Percentiles rank a stretch among this genome's conserved stretches.
phyloP scores from a whole-genome alignment of 2,888 invertebrate genomes.

The Apodemia hepburni region DNA sequence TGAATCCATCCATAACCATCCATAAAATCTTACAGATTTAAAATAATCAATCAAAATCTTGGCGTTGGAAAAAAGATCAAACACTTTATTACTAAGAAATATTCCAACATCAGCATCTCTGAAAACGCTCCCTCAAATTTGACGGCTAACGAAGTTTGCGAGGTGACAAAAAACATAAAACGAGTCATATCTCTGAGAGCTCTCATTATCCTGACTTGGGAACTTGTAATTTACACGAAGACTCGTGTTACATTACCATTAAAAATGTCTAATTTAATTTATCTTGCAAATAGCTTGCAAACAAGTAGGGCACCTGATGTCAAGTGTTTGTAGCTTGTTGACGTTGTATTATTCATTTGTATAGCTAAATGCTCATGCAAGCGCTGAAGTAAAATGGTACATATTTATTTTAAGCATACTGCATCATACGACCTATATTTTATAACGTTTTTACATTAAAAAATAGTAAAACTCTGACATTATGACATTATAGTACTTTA shows the following conservation, averaged over 20 bases:
- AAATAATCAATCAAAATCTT: conserved; percentile 8
- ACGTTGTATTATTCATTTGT: not conserved
- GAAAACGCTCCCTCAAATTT: conserved; percentile 2
- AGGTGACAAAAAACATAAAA: conserved; percentile 13
- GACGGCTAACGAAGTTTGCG: conserved; percentile 4
- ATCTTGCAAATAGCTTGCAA: not conserved
- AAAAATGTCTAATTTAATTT: conserved; percentile 7
- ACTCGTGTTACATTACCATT: not conserved
- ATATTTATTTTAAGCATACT: not conserved
- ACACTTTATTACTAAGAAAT: not conserved
- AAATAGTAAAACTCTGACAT: too few relatives aligned
- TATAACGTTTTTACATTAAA: not conserved
- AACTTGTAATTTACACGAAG: conserved; percentile 6
- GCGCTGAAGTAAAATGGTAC: conserved; percentile 1
- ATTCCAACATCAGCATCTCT: conserved; percentile 3
- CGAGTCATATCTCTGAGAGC: conserved; percentile 9
- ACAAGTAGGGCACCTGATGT: not conserved
- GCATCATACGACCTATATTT: not conserved
- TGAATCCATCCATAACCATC: not conserved
- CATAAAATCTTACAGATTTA: not conserved
- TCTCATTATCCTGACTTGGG: conserved; percentile 10
- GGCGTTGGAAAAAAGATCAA: conserved; percentile 5
- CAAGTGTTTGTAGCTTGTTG: not conserved
- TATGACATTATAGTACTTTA: too few relatives aligned
- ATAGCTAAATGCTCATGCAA: not conserved